Base-by-base conservation (phyloP, 2,888 invertebrate genomes). In the Nomada fabriciana region DNA sequence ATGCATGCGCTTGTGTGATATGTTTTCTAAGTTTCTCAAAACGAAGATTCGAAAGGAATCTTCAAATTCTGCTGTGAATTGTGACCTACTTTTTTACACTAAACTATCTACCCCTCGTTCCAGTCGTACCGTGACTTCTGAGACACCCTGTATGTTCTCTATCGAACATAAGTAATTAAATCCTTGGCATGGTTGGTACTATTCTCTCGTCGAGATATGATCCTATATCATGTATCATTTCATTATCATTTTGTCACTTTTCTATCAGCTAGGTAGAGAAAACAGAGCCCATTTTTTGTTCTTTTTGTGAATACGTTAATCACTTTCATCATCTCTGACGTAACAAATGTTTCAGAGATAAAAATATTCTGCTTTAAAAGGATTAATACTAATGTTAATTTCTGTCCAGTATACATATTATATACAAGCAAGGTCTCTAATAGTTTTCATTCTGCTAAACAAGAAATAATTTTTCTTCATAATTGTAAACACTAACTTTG, bases 161-260 rank as follows among this genome's bases (percentile, higher is more conserved):
- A 67, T 36, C 60, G n/a, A 25, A 60, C 43, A 50, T 47, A 50
- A 43, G 20, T 57, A 29, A 42, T 67, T 15, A 36, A 55, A 20
- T 47, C 53, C 29, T n/a, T 63, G 15, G 65, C 70, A 76, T 76
- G 76, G 53, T 60, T 60, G 53, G 43, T 42, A 67, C 64, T 50
- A 5, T 59, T 52, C 13, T 42, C 18, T 10, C 11, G 3, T 60
- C 50, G 18, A 18, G 36, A 36, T 52, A 63, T 18, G 36, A 67
- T 20, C 67, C 13, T 20, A n/a, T 60, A 10, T 63, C 70, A 60
- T 13, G 18, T 53, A 53, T 52, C 23, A 29, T 50, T 63, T 20
- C 42, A 71, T 52, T 55, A 57, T 61, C 70, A 64, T 60, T 60
- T 47, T n/a, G 53, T 59, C n/a, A 53, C 23, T 25, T 68, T 42